These are phyloP conservation scores for Asobara japonica DNA, from an alignment of 1,140 invertebrate genomes.

Conservation along the genomic window DNA sequence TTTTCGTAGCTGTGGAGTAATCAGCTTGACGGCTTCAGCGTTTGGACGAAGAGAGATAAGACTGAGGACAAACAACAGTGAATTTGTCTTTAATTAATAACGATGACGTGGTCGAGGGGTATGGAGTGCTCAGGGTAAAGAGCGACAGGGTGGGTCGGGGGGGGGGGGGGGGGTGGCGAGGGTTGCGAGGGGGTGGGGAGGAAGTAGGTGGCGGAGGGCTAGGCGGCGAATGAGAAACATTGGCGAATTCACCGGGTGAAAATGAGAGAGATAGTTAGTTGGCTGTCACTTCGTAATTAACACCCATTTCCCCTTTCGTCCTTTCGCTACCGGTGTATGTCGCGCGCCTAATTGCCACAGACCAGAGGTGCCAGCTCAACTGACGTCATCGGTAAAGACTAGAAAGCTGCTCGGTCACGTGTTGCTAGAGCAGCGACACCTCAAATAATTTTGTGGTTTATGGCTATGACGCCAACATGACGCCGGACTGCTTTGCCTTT, in stretches of 20 bases:
- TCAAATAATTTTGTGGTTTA: constrained; percentile 31
- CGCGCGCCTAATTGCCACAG: constrained; percentile 26
- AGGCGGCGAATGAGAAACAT: neutral
- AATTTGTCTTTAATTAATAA: constrained; percentile 30
- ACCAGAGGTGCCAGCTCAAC: constrained; percentile 18
- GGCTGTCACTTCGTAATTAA: constrained; percentile 26
- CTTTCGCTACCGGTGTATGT: neutral
- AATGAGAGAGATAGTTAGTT: constrained; percentile 11
- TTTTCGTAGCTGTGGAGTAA: neutral
- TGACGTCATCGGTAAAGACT: constrained; percentile 24
- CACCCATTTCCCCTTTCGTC: constrained; percentile 23
- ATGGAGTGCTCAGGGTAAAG: neutral
- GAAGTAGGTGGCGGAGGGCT: neutral
- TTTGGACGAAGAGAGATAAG: constrained; percentile 7
- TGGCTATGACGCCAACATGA: constrained; percentile 18
- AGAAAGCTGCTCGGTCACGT: constrained; percentile 25
- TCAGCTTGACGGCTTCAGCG: neutral
- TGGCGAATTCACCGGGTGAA: neutral
- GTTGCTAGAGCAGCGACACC: neutral
- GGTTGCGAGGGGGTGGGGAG: neutral
- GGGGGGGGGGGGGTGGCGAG: neutral
- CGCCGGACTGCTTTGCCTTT: neutral
- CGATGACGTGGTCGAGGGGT: constrained; percentile 12
- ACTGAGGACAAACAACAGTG: constrained; percentile 8
- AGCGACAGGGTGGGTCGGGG: neutral